Conservation (phyloP, 2,888 invertebrate genomes). For the Leptinotarsa tumamoca region DNA sequence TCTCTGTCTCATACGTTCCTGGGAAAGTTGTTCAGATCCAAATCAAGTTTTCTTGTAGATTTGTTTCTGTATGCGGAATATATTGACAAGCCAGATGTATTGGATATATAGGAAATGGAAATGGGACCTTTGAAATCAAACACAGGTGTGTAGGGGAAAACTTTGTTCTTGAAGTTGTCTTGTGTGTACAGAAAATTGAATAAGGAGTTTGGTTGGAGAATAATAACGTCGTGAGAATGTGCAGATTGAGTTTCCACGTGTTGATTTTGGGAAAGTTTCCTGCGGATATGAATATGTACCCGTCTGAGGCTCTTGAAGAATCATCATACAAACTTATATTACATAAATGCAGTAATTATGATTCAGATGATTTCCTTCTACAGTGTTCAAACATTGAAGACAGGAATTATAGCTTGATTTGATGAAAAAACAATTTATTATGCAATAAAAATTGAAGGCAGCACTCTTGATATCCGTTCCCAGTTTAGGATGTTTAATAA, state of each 20-base stretch:
- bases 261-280: too few relatives aligned
- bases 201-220: neutral
- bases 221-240: neutral
- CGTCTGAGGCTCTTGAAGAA: too few relatives aligned
- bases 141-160: slow-evolving; percentile 3
- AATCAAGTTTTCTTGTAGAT: slow-evolving; percentile 31
- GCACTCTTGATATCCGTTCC: too few relatives aligned
- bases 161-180: slow-evolving; percentile 2
- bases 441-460: too few relatives aligned
- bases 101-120: slow-evolving; percentile 18
- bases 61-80: slow-evolving; percentile 29
- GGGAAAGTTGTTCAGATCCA: slow-evolving; percentile 31
- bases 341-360: too few relatives aligned
- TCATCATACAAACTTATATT: too few relatives aligned
- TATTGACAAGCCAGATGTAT: slow-evolving; percentile 26
- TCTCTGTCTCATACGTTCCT: slow-evolving; percentile 7
- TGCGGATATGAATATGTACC: too few relatives aligned
- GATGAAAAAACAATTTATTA: too few relatives aligned
- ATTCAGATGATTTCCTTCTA: too few relatives aligned
- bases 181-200: neutral
- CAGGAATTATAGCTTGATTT: too few relatives aligned
- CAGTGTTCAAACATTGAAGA: too few relatives aligned
- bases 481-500: too few relatives aligned
- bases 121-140: slow-evolving; percentile 27
- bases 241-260: neutral